A percentile compares a stretch with the other conserved stretches of the same genome.
These are phyloP conservation scores for Sipunculus nudus DNA, from an alignment of 2,888 invertebrate genomes.

Conservation along the genomic window DNA sequence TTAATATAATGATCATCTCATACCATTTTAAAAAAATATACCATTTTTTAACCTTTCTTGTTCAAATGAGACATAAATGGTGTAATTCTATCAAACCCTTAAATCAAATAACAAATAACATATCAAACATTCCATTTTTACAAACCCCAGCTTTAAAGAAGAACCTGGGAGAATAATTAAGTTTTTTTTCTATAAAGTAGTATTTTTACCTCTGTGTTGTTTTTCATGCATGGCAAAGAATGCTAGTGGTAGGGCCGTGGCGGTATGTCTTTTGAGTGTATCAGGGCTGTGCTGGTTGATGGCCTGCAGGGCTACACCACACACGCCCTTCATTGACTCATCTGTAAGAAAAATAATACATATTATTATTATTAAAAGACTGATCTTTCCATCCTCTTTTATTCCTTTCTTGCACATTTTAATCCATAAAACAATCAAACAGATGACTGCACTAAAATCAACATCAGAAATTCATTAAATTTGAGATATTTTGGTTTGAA, in stretches of 20 bases:
- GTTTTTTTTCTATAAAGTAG: too few relatives aligned
- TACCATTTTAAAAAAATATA: too few relatives aligned
- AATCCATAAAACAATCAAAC: not conserved
- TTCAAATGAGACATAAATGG: too few relatives aligned
- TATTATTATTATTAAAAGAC: not conserved
- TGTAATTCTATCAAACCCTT: too few relatives aligned
- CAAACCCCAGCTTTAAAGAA: too few relatives aligned
- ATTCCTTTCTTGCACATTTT: not conserved
- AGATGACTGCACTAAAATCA: not conserved
- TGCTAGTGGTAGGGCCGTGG: conserved; percentile 80
- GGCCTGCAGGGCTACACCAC: conserved; percentile 75
- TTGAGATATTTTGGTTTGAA: too few relatives aligned
- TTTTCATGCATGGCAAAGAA: conserved; percentile 89
- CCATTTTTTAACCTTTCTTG: too few relatives aligned
- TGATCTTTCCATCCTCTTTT: not conserved
- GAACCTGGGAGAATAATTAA: too few relatives aligned
- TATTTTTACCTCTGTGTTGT: conserved; percentile 66
- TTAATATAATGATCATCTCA: too few relatives aligned
- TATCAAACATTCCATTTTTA: too few relatives aligned
- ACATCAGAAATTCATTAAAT: too few relatives aligned
- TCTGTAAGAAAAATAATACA: conserved; percentile 69
- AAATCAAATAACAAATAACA: too few relatives aligned
- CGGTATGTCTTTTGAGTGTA: conserved; percentile 80
- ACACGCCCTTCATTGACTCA: conserved; percentile 75
- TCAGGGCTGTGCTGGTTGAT: conserved; percentile 83